Conservation (phyloP, 2,113 vertebrate species). For the Pseudonaja textilis region DNA sequence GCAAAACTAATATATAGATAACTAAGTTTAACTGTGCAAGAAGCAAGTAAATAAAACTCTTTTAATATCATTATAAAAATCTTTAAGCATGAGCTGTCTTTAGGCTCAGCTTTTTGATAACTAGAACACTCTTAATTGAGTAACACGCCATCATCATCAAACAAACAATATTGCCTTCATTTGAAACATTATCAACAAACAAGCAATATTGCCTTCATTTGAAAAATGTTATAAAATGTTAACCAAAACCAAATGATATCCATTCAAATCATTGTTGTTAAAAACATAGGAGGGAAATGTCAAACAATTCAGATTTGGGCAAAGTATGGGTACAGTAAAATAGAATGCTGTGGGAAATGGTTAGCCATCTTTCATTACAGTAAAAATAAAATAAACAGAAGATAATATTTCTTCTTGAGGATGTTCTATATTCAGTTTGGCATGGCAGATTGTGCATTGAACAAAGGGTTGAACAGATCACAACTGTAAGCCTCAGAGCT, state of each 20-base stretch:
- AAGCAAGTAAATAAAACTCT: neutral
- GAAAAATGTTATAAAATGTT: neutral
- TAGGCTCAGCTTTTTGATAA: neutral
- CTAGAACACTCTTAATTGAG: neutral
- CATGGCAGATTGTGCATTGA: neutral
- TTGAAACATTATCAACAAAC: neutral
- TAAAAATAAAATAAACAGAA: neutral
- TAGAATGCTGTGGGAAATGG: neutral
- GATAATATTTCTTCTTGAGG: neutral
- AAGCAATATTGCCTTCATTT: neutral
- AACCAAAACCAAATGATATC: neutral
- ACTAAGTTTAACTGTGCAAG: neutral
- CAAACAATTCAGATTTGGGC: neutral
- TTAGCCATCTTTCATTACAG: neutral
- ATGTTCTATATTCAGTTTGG: neutral
- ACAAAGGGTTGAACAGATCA: neutral
- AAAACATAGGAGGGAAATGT: neutral
- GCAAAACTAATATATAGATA: neutral
- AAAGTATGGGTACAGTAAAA: neutral
- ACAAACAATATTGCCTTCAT: neutral
- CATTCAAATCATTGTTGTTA: neutral
- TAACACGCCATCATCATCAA: neutral
- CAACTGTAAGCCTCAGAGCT: neutral
- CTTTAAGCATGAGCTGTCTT: neutral
- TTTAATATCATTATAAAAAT: neutral